These are phyloP conservation scores for Pyrgus malvae DNA, from an alignment of 2,888 invertebrate species.

Conservation along the genomic window DNA sequence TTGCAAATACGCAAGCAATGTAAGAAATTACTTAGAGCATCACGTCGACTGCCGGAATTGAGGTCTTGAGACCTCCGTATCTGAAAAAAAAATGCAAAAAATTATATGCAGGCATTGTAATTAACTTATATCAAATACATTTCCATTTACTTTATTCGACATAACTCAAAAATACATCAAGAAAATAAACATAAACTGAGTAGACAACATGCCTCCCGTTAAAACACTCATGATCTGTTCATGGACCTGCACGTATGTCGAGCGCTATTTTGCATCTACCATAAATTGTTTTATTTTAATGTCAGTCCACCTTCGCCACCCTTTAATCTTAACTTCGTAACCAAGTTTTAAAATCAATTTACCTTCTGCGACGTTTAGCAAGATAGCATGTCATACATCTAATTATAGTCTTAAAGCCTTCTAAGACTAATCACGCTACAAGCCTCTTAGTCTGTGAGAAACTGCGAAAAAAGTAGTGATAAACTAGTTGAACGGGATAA, in stretches of 20 bases:
- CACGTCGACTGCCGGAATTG: too few relatives aligned
- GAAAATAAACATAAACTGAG: too few relatives aligned
- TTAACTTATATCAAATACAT: too few relatives aligned
- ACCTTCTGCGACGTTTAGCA: constrained; percentile 12
- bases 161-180: too few relatives aligned
- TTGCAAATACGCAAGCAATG: background rate
- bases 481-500: constrained; percentile 20
- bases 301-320: background rate
- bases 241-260: too few relatives aligned
- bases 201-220: too few relatives aligned
- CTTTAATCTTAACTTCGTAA: background rate
- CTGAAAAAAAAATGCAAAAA: too few relatives aligned
- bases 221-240: too few relatives aligned
- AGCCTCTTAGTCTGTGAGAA: constrained; percentile 17
- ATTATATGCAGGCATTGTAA: too few relatives aligned
- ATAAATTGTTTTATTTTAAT: background rate
- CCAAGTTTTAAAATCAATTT: constrained; percentile 20
- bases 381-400: constrained; percentile 22
- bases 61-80: too few relatives aligned
- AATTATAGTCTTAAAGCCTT: constrained; percentile 18
- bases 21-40: background rate
- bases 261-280: too few relatives aligned
- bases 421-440: constrained; percentile 17
- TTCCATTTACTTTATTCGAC: too few relatives aligned
- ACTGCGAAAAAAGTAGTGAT: constrained; percentile 23